These are phyloP conservation scores for Tenthredo amoena DNA, from an alignment of 2,888 invertebrate species.

Conservation along the genomic window DNA sequence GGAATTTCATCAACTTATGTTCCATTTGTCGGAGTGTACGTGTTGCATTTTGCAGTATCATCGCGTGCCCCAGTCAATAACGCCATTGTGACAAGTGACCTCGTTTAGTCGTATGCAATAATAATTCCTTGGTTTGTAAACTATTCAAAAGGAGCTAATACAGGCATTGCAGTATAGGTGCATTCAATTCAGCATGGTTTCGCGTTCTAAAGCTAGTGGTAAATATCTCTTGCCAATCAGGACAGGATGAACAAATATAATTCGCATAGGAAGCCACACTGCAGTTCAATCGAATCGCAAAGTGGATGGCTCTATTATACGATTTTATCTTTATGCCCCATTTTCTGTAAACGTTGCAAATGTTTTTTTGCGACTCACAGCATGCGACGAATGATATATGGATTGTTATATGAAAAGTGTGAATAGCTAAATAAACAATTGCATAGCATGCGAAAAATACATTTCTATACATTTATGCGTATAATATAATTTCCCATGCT, in stretches of 20 bases:
- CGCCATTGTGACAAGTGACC: conserved; percentile 26
- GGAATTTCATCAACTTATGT: not conserved
- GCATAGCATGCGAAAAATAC: conserved; percentile 28
- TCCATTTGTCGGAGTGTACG: not conserved
- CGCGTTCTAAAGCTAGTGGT: conserved; percentile 19
- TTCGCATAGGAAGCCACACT: conserved; percentile 17
- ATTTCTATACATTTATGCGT: not conserved
- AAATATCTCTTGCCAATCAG: conserved; percentile 27
- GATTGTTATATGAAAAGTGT: not conserved
- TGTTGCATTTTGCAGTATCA: conserved; percentile 40
- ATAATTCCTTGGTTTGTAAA: conserved; percentile 37
- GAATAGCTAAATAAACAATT: conserved; percentile 18
- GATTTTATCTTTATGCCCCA: conserved; percentile 26
- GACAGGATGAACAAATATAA: conserved; percentile 12
- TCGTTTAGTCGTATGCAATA: conserved; percentile 15
- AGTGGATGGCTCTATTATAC: conserved; percentile 25
- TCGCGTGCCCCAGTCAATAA: conserved; percentile 18
- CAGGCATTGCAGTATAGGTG: conserved; percentile 19
- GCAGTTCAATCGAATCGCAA: conserved; percentile 2
- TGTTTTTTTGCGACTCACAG: not conserved
- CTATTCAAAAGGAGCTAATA: conserved; percentile 39
- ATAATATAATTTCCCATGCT: not conserved
- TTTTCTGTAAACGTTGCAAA: conserved; percentile 26
- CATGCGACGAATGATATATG: conserved; percentile 21
- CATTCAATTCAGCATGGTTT: conserved; percentile 31